Conservation (phyloP, 2,797 vertebrate genomes). For the Cynodonichthys magdalenae region DNA sequence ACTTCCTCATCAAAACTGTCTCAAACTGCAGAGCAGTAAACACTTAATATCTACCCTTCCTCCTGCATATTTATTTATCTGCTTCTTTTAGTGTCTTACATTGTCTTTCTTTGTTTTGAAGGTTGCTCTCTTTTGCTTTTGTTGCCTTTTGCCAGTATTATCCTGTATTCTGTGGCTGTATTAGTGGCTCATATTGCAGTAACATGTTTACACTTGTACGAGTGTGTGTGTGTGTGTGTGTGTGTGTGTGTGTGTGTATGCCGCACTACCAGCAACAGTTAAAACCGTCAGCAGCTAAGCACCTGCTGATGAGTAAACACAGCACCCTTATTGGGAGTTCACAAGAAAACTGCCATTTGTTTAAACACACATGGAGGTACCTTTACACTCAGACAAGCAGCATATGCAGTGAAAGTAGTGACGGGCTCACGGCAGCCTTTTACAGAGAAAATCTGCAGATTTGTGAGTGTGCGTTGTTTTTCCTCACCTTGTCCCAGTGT, state of each 20-base stretch:
- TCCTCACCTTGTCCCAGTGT: conserved; percentile 68
- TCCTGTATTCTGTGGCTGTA: neutral
- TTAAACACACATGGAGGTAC: conserved; percentile 5
- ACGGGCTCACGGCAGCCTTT: conserved; percentile 11
- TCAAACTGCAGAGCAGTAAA: neutral
- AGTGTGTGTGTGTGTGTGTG: conserved; percentile 20
- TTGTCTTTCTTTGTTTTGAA: neutral
- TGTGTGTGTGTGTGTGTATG: too few species aligned
- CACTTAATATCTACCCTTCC: neutral
- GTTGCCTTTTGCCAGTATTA: neutral
- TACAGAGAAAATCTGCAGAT: conserved; percentile 10
- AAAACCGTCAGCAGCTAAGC: conserved; percentile 31
- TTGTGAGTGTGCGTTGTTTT: conserved; percentile 29
- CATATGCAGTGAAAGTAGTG: conserved; percentile 13
- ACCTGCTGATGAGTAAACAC: conserved; percentile 30
- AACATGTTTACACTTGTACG: conserved; percentile 55
- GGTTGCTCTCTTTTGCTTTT: neutral
- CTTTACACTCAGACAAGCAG: conserved; percentile 8
- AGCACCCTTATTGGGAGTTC: conserved; percentile 35
- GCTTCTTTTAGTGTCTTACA: neutral
- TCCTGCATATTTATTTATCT: neutral
- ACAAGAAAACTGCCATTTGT: conserved; percentile 17
- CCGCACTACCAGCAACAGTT: conserved; percentile 39
- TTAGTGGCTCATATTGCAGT: neutral
- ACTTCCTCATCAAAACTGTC: too few species aligned